Percentiles rank a stretch among this genome's conserved stretches.
These are phyloP conservation scores for Pteronotus mesoamericanus DNA, from an alignment of 2,797 vertebrate species.

Conservation along the genomic window DNA sequence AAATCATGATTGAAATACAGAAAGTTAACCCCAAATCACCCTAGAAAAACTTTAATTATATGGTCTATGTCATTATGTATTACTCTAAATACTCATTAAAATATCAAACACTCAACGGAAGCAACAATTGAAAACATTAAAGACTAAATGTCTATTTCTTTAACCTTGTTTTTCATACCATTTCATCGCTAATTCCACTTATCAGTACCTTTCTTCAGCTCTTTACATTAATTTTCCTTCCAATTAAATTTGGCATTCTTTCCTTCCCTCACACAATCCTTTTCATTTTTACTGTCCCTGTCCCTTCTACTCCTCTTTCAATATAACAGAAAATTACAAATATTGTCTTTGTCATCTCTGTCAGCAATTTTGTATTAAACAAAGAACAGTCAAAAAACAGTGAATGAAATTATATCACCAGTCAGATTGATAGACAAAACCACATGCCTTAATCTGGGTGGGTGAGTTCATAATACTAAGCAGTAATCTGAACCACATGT, in stretches of 20 bases:
- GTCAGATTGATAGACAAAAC: neutral
- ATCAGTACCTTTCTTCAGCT: neutral
- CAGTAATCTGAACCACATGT: conserved; percentile 28
- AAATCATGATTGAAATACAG: conserved; percentile 8
- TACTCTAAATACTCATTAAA: conserved; percentile 23
- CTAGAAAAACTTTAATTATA: conserved; percentile 11
- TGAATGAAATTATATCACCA: neutral
- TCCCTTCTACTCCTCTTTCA: conserved; percentile 3
- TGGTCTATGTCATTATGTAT: neutral
- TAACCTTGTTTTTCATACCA: neutral
- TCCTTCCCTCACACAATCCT: neutral
- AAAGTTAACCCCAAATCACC: neutral
- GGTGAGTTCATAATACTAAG: neutral
- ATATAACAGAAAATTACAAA: conserved; percentile 37
- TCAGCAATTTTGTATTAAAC: conserved; percentile 29
- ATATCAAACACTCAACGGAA: conserved; percentile 14
- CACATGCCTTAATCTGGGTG: neutral
- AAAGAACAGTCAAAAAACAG: conserved; percentile 33
- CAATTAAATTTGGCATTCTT: conserved; percentile 14
- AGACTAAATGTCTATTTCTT: neutral
- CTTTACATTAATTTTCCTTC: neutral
- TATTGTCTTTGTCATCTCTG: conserved; percentile 7
- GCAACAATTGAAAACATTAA: conserved; percentile 21
- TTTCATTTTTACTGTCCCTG: neutral
- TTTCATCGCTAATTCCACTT: neutral